Percentiles rank a stretch among this genome's conserved stretches.
Conservation (phyloP, 2,888 invertebrate genomes). For the Notodonta dromedarius region DNA sequence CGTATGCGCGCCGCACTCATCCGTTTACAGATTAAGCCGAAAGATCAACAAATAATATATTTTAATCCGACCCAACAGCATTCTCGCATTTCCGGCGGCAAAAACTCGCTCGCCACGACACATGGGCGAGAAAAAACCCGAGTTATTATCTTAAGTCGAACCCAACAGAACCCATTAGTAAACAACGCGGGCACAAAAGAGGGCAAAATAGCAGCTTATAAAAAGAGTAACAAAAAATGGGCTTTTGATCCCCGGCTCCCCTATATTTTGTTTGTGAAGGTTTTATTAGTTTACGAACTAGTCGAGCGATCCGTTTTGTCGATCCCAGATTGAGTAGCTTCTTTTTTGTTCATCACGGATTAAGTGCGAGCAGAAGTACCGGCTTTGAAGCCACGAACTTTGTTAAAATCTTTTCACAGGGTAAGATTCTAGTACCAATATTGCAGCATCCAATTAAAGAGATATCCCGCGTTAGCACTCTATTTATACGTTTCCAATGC, state of each 20-base stretch:
- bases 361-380: constrained; percentile 15
- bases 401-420: not conserved
- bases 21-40: constrained; percentile 72
- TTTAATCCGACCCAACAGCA: constrained; percentile 77
- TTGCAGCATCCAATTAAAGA: not conserved
- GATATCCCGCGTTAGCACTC: not conserved
- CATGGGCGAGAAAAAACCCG: constrained; percentile 79
- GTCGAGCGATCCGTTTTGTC: constrained; percentile 60
- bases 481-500: constrained; percentile 9
- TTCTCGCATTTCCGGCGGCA: constrained; percentile 81
- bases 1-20: constrained; percentile 52
- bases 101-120: constrained; percentile 72
- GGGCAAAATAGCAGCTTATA: constrained; percentile 80
- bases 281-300: constrained; percentile 77
- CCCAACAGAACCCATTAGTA: constrained; percentile 84
- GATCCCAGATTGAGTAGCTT: constrained; percentile 35
- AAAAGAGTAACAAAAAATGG: constrained; percentile 80
- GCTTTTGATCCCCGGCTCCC: constrained; percentile 79
- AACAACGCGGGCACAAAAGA: constrained; percentile 82
- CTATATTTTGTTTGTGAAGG: constrained; percentile 74
- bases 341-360: constrained; percentile 31
- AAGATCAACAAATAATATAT: constrained; percentile 79
- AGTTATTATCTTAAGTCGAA: constrained; percentile 84
- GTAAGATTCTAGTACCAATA: not conserved
- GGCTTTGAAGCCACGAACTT: not conserved